Base-by-base conservation (phyloP, 2,797 vertebrate species). In the Nannoperca australis region DNA sequence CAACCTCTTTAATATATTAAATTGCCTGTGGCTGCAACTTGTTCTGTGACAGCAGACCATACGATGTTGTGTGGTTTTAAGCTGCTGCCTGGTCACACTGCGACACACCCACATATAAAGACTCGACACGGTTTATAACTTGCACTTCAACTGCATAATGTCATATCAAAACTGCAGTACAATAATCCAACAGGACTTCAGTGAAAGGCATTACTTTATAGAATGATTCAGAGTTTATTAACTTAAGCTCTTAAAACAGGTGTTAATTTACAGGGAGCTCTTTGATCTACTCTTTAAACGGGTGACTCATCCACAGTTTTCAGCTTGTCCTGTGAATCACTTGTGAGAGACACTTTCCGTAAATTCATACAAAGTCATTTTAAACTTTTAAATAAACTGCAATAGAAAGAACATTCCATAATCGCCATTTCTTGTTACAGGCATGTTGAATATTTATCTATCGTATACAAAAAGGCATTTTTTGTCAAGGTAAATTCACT, bases 201-300 rank as follows among this genome's bases (percentile, higher is more conserved):
- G 50, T 66, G 22, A 40, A 73, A 55, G 45, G 17, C 66, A 45
- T 65, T 20, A 32, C 54, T 75, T 75, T 42, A 40, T 68, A n/a
- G 10, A 32, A 30, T 69, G 34, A 78, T 27, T 79, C 49, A 50
- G 20, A 62, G 22, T 71, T 64, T 70, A 65, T 62, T 86, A 66
- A 73, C 70, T 59, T 55, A 54, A 47, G 44, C 36, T 32, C 18
- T 14, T 42, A 71, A 56, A 32, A 73, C 40, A 8, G 9, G 10
- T 7, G 44, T 42, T 73, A 40, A 49, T 66, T 13, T 40, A 17
- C 40, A 60, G 45, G 34, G 64, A 70, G 45, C 14, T 49, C 1
- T 61, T 61, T 51, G 27, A 69, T 70, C 54, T 30, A 12, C 13
- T 81, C 22, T 61, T 60, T 17, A 60, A 71, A 42, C 4, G 32